phyloP scores from a whole-genome alignment of 2,888 invertebrate species.

The Halictus quadricinctus region DNA sequence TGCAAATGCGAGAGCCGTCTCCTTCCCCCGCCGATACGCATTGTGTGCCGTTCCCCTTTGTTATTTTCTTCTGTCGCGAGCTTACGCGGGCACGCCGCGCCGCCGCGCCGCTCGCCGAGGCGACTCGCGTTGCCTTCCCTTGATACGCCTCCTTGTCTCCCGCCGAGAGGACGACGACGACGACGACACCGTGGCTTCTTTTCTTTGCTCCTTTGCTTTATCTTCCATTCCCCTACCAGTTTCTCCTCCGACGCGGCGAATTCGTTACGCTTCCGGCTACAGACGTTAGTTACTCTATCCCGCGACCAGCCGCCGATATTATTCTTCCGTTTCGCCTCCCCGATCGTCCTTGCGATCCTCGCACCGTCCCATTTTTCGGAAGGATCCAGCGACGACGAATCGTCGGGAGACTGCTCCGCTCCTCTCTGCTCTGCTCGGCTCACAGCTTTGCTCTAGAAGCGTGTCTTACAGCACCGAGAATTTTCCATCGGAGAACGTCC shows the following conservation, averaged over 20 bases:
- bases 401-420: neutral
- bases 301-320: conserved; percentile 8
- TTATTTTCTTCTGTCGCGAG: conserved; percentile 70
- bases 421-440: neutral
- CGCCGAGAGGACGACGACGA: conserved; percentile 22
- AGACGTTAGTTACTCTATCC: conserved; percentile 38
- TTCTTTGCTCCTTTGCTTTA: neutral
- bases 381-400: neutral
- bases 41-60: conserved; percentile 68
- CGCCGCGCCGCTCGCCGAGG: neutral
- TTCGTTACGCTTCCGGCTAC: conserved; percentile 45
- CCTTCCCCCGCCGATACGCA: conserved; percentile 53
- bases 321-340: conserved; percentile 14
- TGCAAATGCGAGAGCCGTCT: conserved; percentile 30
- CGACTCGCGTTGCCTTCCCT: conserved; percentile 24
- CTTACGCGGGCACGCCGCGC: conserved; percentile 64
- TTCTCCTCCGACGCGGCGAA: conserved; percentile 19
- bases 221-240: neutral
- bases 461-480: conserved; percentile 11
- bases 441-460: neutral
- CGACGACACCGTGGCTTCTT: neutral
- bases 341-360: neutral
- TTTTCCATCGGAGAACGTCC: neutral
- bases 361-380: neutral
- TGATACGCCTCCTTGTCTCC: neutral